These are phyloP conservation scores for Tylochromis polylepis DNA, from an alignment of 2,113 vertebrate species.

Conservation along the genomic window DNA sequence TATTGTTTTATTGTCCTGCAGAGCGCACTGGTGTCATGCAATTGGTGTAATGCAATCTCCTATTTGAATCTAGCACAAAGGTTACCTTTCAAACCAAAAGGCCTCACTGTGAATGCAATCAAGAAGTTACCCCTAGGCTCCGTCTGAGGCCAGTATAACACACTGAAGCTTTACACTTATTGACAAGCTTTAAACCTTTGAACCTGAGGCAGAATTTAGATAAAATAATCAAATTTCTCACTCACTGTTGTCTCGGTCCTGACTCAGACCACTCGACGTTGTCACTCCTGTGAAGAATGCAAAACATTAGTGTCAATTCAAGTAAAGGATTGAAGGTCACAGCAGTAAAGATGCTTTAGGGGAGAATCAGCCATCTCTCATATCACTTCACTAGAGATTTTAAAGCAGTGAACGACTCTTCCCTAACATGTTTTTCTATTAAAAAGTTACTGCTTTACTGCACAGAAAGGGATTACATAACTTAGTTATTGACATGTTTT, in stretches of 20 bases:
- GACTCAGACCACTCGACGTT: background rate
- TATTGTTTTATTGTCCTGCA: background rate
- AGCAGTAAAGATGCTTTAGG: background rate
- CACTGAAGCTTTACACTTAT: background rate
- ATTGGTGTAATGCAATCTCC: background rate
- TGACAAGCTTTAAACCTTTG: constrained; percentile 7
- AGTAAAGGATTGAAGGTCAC: constrained; percentile 18
- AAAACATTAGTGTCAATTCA: constrained; percentile 42
- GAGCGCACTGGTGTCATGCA: background rate
- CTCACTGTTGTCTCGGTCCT: background rate
- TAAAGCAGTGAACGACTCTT: background rate
- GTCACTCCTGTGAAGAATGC: constrained; percentile 1
- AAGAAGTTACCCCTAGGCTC: background rate
- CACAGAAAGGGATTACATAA: background rate
- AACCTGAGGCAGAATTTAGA: constrained; percentile 4
- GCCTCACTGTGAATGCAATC: background rate
- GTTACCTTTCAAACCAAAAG: background rate
- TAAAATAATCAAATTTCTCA: constrained; percentile 19
- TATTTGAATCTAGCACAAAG: background rate
- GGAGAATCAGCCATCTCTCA: background rate
- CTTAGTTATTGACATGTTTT: background rate
- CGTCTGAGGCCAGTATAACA: background rate
- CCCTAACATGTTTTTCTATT: background rate
- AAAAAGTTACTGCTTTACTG: background rate
- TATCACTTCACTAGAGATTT: background rate